Base-by-base conservation (phyloP, 2,888 invertebrate species). In the Acleris laterana region DNA sequence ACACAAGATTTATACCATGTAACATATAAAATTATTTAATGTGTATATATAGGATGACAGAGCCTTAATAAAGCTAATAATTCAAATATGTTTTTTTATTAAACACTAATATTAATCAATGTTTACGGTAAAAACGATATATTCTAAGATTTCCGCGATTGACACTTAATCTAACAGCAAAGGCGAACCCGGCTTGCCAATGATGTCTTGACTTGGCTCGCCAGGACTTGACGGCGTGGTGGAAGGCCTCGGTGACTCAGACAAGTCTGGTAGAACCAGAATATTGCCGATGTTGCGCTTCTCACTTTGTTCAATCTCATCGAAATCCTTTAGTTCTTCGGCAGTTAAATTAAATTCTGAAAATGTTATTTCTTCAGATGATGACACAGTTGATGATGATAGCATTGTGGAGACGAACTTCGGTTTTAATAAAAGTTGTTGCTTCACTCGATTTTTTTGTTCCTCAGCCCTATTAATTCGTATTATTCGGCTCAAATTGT, bases 281-380 rank as follows among this genome's bases (percentile, higher is more conserved):
- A 63, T 59, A 70, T 70, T 70, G 49, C 60, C 64, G 5, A 44
- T 57, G 56, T 69, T 69, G 69, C 63, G 69, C 44, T 44, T 22
- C 56, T 57, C 44, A 44, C 56, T 57, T 11, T 57, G 44, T 57
- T 68, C 68, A 63, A 66, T 68, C 63, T 63, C 65, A 63, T 69
- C 67, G 63, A 59, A 63, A 65, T 70, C 68, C 70, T 62, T 70
- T 38, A 59, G 66, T 68, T 70, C 70, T 70, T 70, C 71, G 70
- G 70, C 71, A 61, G 71, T 66, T 66, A 71, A 71, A 71, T 71
- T 71, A 0, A 67, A 52, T 62, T 67, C 71, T 70, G 58, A 70
- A 44, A 69, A 71, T n/a, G n/a, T n/a, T 69, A 28, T 71, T 49
- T 62, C 68, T 69, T 71, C 62, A 65, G 70, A 70, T 70, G 71